Evolutionary conservation across 2,888 invertebrate genomes (phyloP).

Genomic region (Coenonympha glycerion): DNA sequence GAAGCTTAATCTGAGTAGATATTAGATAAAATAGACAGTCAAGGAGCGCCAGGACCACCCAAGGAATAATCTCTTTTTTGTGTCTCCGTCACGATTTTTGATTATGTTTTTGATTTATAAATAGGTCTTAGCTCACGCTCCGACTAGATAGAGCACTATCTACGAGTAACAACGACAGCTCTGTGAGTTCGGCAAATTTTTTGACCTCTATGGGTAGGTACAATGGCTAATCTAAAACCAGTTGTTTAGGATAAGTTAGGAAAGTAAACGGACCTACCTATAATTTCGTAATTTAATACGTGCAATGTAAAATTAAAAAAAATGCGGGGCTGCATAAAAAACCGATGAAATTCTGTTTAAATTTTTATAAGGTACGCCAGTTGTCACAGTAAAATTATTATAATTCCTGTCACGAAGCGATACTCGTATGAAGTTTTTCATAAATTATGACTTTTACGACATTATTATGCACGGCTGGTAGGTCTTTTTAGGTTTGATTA

Average conservation of each 20-base stretch:
- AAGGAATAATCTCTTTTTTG: slow-evolving; percentile 28
- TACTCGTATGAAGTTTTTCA: slow-evolving; percentile 41
- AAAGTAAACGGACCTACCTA: too few species aligned
- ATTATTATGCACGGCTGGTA: slow-evolving; percentile 58
- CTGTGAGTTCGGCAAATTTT: too few species aligned
- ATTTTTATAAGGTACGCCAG: background rate
- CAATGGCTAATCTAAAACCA: background rate
- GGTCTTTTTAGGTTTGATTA: slow-evolving; percentile 36
- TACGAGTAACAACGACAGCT: too few species aligned
- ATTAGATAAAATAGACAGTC: slow-evolving; percentile 17
- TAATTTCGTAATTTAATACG: too few species aligned
- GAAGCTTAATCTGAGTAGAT: slow-evolving; percentile 40
- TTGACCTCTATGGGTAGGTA: too few species aligned
- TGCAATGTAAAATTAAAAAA: too few species aligned
- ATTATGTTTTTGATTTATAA: too few species aligned
- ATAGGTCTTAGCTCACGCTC: too few species aligned
- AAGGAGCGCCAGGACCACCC: slow-evolving; percentile 39
- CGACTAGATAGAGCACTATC: too few species aligned
- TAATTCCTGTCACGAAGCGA: background rate
- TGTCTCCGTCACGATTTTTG: slow-evolving; percentile 34
- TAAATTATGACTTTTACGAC: slow-evolving; percentile 66
- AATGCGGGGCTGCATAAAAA: too few species aligned
- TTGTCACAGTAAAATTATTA: slow-evolving; percentile 2
- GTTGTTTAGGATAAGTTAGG: too few species aligned
- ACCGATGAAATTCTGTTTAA: background rate